Conservation (phyloP, 2,797 vertebrate genomes). For the Epinephelus malabaricus region DNA sequence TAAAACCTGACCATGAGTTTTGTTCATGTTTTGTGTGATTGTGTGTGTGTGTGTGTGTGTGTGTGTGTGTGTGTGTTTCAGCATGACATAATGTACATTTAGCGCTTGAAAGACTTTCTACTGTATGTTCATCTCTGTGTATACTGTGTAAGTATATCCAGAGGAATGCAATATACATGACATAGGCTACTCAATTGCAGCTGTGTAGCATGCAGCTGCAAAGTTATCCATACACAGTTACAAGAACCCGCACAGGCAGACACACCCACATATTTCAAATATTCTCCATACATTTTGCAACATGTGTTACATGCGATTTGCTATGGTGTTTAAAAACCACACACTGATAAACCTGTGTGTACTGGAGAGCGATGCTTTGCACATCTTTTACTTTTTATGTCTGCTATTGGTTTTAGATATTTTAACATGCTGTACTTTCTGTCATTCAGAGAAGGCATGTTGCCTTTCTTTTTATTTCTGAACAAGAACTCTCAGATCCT, state of each 20-base stretch:
- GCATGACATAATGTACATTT: neutral
- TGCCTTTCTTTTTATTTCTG: too few species aligned
- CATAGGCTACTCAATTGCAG: neutral
- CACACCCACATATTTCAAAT: slow-evolving; percentile 25
- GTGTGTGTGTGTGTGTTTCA: neutral
- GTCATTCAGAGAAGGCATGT: too few species aligned
- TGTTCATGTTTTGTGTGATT: neutral
- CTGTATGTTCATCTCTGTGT: neutral
- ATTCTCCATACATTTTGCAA: neutral
- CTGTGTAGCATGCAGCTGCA: neutral
- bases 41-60: neutral
- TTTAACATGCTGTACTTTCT: neutral
- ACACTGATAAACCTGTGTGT: neutral
- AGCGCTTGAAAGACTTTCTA: neutral
- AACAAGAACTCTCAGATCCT: too few species aligned
- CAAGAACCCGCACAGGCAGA: neutral
- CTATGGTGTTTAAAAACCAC: neutral
- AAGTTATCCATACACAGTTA: neutral
- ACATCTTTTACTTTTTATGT: neutral
- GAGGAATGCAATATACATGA: neutral
- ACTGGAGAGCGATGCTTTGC: neutral
- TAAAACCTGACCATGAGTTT: neutral
- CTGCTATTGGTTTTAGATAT: neutral
- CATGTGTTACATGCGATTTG: neutral
- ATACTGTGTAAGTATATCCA: neutral